phyloP scores from a whole-genome alignment of 2,888 invertebrate species.

The Cylloceria caligata region DNA sequence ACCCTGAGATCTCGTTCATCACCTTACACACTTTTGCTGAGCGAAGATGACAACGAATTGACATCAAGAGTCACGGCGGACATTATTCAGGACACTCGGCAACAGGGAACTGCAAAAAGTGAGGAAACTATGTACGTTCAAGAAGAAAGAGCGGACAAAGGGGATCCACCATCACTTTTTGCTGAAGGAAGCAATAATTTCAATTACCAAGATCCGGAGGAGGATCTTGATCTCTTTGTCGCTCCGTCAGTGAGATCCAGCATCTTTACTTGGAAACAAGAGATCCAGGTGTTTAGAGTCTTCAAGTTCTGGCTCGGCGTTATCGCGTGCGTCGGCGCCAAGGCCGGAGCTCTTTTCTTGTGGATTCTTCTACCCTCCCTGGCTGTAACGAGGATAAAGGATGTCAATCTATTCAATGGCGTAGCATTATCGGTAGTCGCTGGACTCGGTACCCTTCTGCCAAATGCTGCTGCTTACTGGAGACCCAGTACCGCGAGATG shows the following conservation, averaged over 20 bases:
- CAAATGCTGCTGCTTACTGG: conserved; percentile 73
- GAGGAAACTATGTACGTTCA: conserved; percentile 26
- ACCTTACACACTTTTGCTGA: conserved; percentile 75
- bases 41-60: conserved; percentile 76
- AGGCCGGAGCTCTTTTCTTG: conserved; percentile 70
- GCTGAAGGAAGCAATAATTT: conserved; percentile 72
- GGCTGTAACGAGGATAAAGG: conserved; percentile 37
- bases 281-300: conserved; percentile 68
- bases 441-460: conserved; percentile 72
- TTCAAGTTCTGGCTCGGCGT: conserved; percentile 74
- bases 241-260: conserved; percentile 41
- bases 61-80: conserved; percentile 52
- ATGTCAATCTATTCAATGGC: conserved; percentile 52
- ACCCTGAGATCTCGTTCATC: conserved; percentile 52
- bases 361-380: conserved; percentile 73
- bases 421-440: conserved; percentile 67
- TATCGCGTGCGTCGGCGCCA: conserved; percentile 72
- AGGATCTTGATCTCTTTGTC: conserved; percentile 62
- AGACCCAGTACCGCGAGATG: conserved; percentile 67
- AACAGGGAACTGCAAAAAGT: conserved; percentile 1
- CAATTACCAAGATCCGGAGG: conserved; percentile 71
- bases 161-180: conserved; percentile 65
- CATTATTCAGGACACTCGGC: conserved; percentile 42
- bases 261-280: conserved; percentile 71
- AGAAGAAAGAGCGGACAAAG: conserved; percentile 21